Percentiles rank a stretch among this genome's conserved stretches.
Evolutionary conservation across 2,888 invertebrate genomes (phyloP).

Genomic region (Argynnis bischoffii): DNA sequence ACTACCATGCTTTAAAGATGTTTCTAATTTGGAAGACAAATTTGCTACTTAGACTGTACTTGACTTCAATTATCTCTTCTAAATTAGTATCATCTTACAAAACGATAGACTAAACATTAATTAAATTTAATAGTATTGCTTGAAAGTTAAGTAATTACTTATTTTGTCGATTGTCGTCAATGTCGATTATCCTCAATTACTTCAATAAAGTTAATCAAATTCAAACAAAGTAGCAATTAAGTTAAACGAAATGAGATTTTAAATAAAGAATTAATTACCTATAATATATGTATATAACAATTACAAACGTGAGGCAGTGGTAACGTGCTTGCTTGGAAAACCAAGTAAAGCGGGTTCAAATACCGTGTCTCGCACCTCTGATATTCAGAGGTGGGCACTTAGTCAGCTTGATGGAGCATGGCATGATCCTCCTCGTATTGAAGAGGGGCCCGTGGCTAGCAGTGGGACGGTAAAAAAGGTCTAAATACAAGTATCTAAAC

Average conservation of each 20-base stretch:
- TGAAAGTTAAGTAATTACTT: not conserved
- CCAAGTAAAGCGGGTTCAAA: too few relatives aligned
- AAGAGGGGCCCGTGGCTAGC: too few relatives aligned
- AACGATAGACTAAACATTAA: not conserved
- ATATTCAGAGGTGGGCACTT: too few relatives aligned
- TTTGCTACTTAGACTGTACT: not conserved
- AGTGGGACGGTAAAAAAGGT: too few relatives aligned
- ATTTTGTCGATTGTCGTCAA: not conserved
- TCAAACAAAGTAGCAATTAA: conserved; percentile 7
- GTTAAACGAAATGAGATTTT: conserved; percentile 6
- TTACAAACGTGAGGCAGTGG: too few relatives aligned
- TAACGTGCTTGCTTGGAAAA: too few relatives aligned
- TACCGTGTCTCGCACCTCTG: too few relatives aligned
- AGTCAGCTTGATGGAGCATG: too few relatives aligned
- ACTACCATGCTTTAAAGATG: conserved; percentile 12
- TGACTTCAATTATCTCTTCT: not conserved
- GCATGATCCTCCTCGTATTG: too few relatives aligned
- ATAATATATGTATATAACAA: too few relatives aligned
- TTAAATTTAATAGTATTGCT: not conserved
- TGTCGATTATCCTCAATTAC: conserved; percentile 5
- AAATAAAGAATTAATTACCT: not conserved
- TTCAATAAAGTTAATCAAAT: conserved; percentile 6
- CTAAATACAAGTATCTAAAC: too few relatives aligned
- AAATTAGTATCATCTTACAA: not conserved
- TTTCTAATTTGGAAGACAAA: conserved; percentile 9